Percentiles rank a stretch among this genome's conserved stretches.
Conservation (phyloP, 2,113 vertebrate species). For the Terrapene triunguis region DNA sequence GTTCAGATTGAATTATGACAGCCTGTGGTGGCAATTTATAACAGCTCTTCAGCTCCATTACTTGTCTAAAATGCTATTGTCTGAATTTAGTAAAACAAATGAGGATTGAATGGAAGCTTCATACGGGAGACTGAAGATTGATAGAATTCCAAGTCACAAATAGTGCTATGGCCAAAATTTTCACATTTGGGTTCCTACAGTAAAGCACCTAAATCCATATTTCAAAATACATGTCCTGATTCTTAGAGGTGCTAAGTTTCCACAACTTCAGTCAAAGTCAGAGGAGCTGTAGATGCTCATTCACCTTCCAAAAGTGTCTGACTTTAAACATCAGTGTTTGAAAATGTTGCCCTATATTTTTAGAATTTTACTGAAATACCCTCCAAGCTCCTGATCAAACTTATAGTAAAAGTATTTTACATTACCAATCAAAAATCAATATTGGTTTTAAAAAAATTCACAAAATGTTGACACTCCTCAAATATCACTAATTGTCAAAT, state of each 20-base stretch:
- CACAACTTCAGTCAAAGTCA: neutral
- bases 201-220: neutral
- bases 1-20: fast-evolving
- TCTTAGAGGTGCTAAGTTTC: neutral
- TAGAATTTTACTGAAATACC: neutral
- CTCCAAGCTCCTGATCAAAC: neutral
- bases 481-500: neutral
- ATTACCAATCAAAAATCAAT: neutral
- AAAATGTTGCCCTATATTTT: neutral
- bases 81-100: fast-evolving
- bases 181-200: neutral
- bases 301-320: neutral
- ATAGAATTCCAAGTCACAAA: neutral
- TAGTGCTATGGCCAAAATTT: neutral
- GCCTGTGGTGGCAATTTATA: neutral
- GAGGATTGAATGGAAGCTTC: neutral
- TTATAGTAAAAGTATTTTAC: neutral
- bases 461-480: neutral
- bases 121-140: fast-evolving
- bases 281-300: neutral
- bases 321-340: neutral
- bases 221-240: neutral
- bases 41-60: neutral
- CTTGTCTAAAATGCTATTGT: neutral
- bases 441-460: neutral